A percentile compares a stretch with the other conserved stretches of the same genome.
phyloP scores from a whole-genome alignment of 2,888 invertebrate species.

The Clusia tigrina region DNA sequence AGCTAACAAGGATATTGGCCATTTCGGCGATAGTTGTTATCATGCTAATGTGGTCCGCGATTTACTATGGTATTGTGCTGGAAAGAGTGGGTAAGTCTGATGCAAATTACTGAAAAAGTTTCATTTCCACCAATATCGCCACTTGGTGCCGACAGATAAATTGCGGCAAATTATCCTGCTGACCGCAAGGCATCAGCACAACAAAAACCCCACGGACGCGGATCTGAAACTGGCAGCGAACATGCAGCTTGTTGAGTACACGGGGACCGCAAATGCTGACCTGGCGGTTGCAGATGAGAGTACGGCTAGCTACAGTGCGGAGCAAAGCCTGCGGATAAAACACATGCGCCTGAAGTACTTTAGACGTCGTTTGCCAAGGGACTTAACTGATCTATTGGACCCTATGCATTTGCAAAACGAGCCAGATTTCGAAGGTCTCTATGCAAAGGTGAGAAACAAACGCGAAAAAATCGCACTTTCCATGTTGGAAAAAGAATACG shows the following conservation, averaged over 20 bases:
- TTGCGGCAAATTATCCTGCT: slow-evolving; percentile 42
- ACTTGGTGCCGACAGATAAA: slow-evolving; percentile 39
- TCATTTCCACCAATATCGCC: neutral
- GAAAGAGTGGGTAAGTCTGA: slow-evolving; percentile 50
- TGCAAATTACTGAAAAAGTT: neutral
- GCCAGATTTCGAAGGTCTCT: slow-evolving; percentile 46
- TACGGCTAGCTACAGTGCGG: slow-evolving; percentile 28
- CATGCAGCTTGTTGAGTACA: slow-evolving; percentile 29
- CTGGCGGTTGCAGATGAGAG: slow-evolving; percentile 3
- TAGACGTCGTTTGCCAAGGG: slow-evolving; percentile 29
- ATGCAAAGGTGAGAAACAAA: slow-evolving; percentile 51
- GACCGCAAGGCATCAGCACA: slow-evolving; percentile 37
- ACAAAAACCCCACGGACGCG: slow-evolving; percentile 35
- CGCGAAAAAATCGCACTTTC: slow-evolving; percentile 47
- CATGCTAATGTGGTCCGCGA: slow-evolving; percentile 45
- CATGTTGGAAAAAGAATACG: slow-evolving; percentile 51
- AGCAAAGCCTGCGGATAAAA: slow-evolving; percentile 36
- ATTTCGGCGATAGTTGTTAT: slow-evolving; percentile 45
- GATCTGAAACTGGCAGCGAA: slow-evolving; percentile 29
- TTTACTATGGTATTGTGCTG: slow-evolving; percentile 52
- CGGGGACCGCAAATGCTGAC: slow-evolving; percentile 18
- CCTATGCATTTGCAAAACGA: slow-evolving; percentile 43
- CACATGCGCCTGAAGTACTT: slow-evolving; percentile 41
- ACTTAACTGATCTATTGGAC: slow-evolving; percentile 43
- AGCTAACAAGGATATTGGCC: slow-evolving; percentile 41